phyloP scores from a whole-genome alignment of 2,888 invertebrate species.

The Morpho helenor region DNA sequence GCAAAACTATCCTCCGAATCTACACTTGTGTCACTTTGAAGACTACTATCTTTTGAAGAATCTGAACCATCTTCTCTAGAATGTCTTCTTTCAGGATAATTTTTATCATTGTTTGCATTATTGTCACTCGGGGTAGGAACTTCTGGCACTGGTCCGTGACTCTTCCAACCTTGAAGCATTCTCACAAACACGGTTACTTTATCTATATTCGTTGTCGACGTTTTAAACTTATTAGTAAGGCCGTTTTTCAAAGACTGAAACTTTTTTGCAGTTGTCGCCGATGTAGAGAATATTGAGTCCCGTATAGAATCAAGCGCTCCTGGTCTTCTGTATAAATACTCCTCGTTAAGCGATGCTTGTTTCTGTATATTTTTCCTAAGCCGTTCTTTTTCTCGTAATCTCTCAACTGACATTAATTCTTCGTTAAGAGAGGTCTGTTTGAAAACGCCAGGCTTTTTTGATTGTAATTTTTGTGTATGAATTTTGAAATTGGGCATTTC shows the following conservation, averaged over 20 bases:
- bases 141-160: slow-evolving; percentile 73
- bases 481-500: slow-evolving; percentile 83
- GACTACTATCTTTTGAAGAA: slow-evolving; percentile 92
- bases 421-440: slow-evolving; percentile 94
- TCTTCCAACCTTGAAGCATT: slow-evolving; percentile 91
- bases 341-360: slow-evolving; percentile 93
- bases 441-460: slow-evolving; percentile 80
- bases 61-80: slow-evolving; percentile 94
- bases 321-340: slow-evolving; percentile 85
- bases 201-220: slow-evolving; percentile 90
- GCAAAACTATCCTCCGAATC: slow-evolving; percentile 97
- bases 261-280: slow-evolving; percentile 84
- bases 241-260: slow-evolving; percentile 89
- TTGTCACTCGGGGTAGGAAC: slow-evolving; percentile 68
- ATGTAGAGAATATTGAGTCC: slow-evolving; percentile 86
- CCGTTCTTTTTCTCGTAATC: slow-evolving; percentile 89
- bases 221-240: slow-evolving; percentile 90
- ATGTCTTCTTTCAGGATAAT: slow-evolving; percentile 82
- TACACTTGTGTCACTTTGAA: slow-evolving; percentile 95
- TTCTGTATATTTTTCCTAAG: slow-evolving; percentile 92
- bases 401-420: slow-evolving; percentile 92
- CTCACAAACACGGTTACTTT: slow-evolving; percentile 91
- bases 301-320: slow-evolving; percentile 84
- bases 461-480: slow-evolving; percentile 62
- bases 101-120: slow-evolving; percentile 64